Percentiles rank a stretch among this genome's conserved stretches.
Conservation (phyloP, 2,888 invertebrate species). For the Myopa testacea region DNA sequence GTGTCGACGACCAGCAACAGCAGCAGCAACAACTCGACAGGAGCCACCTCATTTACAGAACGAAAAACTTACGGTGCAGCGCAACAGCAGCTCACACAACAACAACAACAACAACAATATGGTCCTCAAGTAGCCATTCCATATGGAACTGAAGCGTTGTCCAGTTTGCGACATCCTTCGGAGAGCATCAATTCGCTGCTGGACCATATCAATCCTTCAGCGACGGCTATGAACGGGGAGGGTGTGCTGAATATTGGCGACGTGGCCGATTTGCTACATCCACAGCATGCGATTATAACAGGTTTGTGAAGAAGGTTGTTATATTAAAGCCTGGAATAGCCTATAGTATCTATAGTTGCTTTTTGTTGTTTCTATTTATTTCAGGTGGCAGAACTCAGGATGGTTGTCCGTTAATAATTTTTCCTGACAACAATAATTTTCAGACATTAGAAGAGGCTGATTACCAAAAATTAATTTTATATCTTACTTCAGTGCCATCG, state of each 20-base stretch:
- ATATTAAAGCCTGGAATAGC: background rate
- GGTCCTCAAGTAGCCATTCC: constrained; percentile 41
- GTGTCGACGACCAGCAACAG: constrained; percentile 54
- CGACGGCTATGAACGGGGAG: constrained; percentile 61
- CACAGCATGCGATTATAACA: constrained; percentile 90
- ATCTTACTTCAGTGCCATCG: constrained; percentile 96
- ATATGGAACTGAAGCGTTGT: constrained; percentile 56
- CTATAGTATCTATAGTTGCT: constrained; percentile 7
- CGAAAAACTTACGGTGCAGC: background rate
- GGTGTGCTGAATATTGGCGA: constrained; percentile 70
- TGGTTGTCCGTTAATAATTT: constrained; percentile 93
- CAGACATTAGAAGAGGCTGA: constrained; percentile 85
- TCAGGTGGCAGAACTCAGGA: constrained; percentile 88
- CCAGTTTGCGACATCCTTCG: constrained; percentile 51
- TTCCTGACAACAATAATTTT: constrained; percentile 93
- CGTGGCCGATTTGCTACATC: constrained; percentile 87
- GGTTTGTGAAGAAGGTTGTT: constrained; percentile 69
- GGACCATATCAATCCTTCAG: constrained; percentile 62
- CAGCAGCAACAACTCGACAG: constrained; percentile 47
- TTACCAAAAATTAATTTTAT: constrained; percentile 91
- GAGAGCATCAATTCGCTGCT: constrained; percentile 63
- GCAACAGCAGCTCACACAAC: constrained; percentile 48
- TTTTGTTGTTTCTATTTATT: constrained; percentile 18
- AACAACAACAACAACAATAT: constrained; percentile 47
- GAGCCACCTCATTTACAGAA: constrained; percentile 24